phyloP scores from a whole-genome alignment of 2,888 invertebrate species.

The Andrena minutula region DNA sequence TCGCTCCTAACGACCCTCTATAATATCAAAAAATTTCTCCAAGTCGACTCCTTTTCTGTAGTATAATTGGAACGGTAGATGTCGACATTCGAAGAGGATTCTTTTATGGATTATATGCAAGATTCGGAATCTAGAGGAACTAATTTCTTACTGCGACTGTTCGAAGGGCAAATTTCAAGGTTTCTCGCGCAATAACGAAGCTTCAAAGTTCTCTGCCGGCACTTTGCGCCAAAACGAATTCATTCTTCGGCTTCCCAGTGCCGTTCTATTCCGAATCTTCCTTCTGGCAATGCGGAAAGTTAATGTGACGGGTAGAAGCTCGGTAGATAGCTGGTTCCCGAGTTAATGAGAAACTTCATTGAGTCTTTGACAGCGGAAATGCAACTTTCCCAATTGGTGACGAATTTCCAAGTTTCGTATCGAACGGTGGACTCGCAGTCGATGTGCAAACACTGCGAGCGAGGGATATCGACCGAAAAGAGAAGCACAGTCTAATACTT shows the following conservation, averaged over 20 bases:
- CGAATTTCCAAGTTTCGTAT: conserved; percentile 27
- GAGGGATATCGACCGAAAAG: neutral
- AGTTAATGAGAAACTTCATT: conserved; percentile 55
- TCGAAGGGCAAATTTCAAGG: neutral
- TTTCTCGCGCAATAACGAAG: neutral
- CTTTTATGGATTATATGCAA: neutral
- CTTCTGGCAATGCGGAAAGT: neutral
- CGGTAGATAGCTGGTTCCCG: neutral
- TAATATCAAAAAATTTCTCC: neutral
- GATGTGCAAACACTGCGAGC: neutral
- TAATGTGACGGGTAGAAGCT: neutral
- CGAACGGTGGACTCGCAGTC: neutral
- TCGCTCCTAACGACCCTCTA: neutral
- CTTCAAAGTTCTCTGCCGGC: neutral
- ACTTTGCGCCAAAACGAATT: neutral
- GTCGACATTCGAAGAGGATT: neutral
- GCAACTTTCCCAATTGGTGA: conserved; percentile 62
- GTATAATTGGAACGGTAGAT: neutral
- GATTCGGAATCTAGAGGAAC: neutral
- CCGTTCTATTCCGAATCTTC: neutral
- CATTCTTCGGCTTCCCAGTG: neutral
- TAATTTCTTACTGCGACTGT: neutral
- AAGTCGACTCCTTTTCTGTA: neutral
- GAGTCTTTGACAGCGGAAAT: conserved; percentile 38
- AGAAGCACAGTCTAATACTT: neutral